A percentile compares a stretch with the other conserved stretches of the same genome.
These are phyloP conservation scores for Caenorhabditis becei DNA, from an alignment of 2,888 invertebrate species.

Conservation along the genomic window DNA sequence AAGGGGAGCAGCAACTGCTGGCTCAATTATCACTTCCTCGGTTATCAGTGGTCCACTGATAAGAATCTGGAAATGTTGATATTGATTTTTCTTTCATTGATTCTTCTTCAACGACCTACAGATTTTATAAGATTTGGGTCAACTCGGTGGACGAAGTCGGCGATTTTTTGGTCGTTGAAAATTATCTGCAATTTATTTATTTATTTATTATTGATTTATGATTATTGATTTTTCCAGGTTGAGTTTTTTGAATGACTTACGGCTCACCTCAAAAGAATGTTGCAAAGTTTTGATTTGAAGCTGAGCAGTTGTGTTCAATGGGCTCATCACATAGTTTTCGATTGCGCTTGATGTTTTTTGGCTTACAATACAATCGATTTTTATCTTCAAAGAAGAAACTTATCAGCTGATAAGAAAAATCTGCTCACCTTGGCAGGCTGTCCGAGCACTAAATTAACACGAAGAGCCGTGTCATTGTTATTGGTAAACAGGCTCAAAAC, in stretches of 20 bases:
- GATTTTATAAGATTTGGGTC: slow-evolving; percentile 39
- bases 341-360: slow-evolving; percentile 45
- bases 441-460: slow-evolving; percentile 21
- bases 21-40: slow-evolving; percentile 55
- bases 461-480: slow-evolving; percentile 52
- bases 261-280: slow-evolving; percentile 51
- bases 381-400: slow-evolving; percentile 30
- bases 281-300: slow-evolving; percentile 36
- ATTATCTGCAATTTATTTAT: slow-evolving; percentile 33
- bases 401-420: neutral
- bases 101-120: neutral
- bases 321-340: slow-evolving; percentile 23
- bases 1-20: slow-evolving; percentile 10
- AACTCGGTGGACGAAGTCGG: slow-evolving; percentile 56
- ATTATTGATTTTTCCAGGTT: neutral
- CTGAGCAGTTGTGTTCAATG: slow-evolving; percentile 2
- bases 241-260: neutral
- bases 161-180: slow-evolving; percentile 43
- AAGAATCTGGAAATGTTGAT: slow-evolving; percentile 22
- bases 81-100: neutral
- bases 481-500: slow-evolving; percentile 35
- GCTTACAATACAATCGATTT: slow-evolving; percentile 50
- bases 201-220: too few relatives aligned
- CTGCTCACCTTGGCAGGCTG: slow-evolving; percentile 27
- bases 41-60: slow-evolving; percentile 50